Conservation (phyloP, 2,888 invertebrate species). For the Gonocerus acuteangulatus region DNA sequence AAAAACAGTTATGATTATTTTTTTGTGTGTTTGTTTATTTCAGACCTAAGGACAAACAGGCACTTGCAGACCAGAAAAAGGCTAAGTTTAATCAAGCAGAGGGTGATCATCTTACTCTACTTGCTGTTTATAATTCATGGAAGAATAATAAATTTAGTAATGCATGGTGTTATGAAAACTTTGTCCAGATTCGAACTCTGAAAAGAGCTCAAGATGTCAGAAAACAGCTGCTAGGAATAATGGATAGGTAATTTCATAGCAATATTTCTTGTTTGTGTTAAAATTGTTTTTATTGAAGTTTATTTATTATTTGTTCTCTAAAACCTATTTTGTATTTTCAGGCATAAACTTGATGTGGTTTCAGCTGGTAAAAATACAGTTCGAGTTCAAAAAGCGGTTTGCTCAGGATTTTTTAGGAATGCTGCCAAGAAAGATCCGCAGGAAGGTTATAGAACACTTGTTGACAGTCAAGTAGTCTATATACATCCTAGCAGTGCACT, state of each 20-base stretch:
- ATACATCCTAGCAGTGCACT: conserved; percentile 97
- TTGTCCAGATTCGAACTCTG: conserved; percentile 91
- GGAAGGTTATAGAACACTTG: conserved; percentile 92
- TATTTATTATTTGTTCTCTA: no score
- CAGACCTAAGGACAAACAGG: conserved; percentile 89
- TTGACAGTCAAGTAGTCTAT: conserved; percentile 96
- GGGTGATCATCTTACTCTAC: conserved; percentile 91
- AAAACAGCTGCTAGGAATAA: conserved; percentile 93
- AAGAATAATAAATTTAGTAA: conserved; percentile 97
- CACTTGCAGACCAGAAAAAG: conserved; percentile 95
- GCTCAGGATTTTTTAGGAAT: conserved; percentile 96
- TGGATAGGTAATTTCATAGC: conserved; percentile 67
- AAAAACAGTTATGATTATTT: no score
- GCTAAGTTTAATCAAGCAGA: conserved; percentile 99
- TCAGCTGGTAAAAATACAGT: conserved; percentile 94
- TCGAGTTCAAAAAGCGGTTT: conserved; percentile 93
- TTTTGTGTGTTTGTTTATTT: conserved; percentile 3
- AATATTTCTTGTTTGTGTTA: no score
- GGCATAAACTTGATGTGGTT: conserved; percentile 92
- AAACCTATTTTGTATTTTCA: conserved; percentile 43
- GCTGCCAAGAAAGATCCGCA: conserved; percentile 99
- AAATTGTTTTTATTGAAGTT: no score
- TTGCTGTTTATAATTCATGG: conserved; percentile 99
- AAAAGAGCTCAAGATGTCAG: conserved; percentile 97
- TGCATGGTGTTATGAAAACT: conserved; percentile 99